Evolutionary conservation across 2,113 vertebrate species (phyloP).

Genomic region (Heptranchias perlo): DNA sequence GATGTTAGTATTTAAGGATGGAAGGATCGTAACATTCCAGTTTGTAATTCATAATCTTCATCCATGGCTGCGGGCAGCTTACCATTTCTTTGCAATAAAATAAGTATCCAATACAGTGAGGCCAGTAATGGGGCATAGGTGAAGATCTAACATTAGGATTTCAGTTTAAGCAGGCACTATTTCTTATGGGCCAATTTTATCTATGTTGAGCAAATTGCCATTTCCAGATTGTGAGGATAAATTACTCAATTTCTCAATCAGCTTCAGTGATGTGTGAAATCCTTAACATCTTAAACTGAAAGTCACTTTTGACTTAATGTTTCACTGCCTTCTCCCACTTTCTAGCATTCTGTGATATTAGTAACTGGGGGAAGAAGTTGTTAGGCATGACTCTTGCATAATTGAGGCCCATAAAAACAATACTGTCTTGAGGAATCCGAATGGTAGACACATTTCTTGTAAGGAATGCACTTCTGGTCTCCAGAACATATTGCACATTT

Average conservation of each 20-base stretch:
- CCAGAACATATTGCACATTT: constrained; percentile 28
- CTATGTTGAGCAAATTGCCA: not conserved
- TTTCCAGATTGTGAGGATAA: not conserved
- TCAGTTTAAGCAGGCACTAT: not conserved
- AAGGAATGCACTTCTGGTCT: constrained; percentile 2
- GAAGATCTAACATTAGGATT: not conserved
- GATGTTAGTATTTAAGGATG: constrained; percentile 27
- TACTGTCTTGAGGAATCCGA: not conserved
- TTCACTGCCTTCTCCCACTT: not conserved
- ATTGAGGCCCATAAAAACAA: not conserved
- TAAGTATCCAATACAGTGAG: not conserved
- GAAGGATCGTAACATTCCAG: constrained; percentile 23
- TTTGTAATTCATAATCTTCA: constrained; percentile 10
- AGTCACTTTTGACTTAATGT: not conserved
- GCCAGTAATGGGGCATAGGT: not conserved
- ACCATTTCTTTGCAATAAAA: not conserved
- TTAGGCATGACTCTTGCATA: not conserved
- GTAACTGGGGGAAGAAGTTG: not conserved
- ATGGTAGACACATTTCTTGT: not conserved
- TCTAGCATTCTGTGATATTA: not conserved
- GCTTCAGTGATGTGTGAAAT: not conserved
- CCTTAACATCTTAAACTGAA: not conserved
- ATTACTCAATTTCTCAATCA: not conserved
- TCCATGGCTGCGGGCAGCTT: constrained; percentile 20
- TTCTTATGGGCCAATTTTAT: not conserved